Evolutionary conservation across 1,140 invertebrate species (phyloP).

Genomic region (Arion vulgaris): DNA sequence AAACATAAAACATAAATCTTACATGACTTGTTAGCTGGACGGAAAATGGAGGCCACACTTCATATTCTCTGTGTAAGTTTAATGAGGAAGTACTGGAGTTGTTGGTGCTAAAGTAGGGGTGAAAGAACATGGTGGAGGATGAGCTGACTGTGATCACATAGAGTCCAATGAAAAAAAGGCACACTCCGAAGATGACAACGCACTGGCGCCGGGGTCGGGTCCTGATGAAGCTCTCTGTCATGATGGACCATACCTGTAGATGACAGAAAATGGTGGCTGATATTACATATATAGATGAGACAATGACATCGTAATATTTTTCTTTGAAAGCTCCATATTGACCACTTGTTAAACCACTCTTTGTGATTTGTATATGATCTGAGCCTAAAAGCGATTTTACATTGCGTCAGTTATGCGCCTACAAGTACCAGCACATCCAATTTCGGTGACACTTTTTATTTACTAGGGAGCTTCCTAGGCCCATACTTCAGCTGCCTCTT

Average conservation of each 20-base stretch:
- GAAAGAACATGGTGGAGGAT: not conserved
- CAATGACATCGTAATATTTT: no score
- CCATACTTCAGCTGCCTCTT: no score
- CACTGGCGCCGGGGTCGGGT: not conserved
- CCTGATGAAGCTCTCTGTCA: conserved; percentile 15
- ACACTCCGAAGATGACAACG: not conserved
- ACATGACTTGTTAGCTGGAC: conserved; percentile 2
- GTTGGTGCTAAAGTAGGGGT: not conserved
- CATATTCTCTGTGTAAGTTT: conserved; percentile 7
- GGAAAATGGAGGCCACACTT: conserved; percentile 12
- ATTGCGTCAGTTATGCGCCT: no score
- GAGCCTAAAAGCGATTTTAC: no score
- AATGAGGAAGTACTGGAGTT: not conserved
- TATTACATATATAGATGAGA: no score
- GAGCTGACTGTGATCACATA: conserved; percentile 10
- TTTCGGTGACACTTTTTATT: no score
- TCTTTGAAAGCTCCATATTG: no score
- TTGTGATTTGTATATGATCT: no score
- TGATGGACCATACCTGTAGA: not conserved
- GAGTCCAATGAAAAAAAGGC: not conserved
- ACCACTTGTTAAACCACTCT: no score
- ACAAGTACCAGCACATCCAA: no score
- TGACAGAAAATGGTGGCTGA: not conserved
- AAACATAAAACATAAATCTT: no score
- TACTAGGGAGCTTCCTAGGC: no score